Evolutionary conservation across 2,797 vertebrate genomes (phyloP), one percentile per base, ranked within the genome.

Genomic region (Propithecus deckenii): DNA sequence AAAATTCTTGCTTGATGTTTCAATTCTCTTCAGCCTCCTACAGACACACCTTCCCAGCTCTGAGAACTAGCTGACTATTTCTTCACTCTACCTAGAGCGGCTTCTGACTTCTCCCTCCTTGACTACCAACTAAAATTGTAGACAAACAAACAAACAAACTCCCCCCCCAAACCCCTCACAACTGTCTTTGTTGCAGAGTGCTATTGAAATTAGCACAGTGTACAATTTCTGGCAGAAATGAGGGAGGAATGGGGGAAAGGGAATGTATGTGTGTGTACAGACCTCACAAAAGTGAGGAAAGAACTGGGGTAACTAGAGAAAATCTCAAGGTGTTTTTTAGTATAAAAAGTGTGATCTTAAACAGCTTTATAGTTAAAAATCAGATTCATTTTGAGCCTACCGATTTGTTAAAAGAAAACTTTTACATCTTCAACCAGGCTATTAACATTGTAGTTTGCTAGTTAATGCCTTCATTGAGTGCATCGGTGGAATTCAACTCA

Each of bases 1-100:
- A 76, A 96, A 86, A 85, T 97, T 97, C 59, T 76, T 25, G 67
- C 90, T 95, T 96, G 88, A 94, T 89, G 13, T 95, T 98, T 98
- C 96, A 95, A 71, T 97, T 97, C 85, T 85, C 87, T 81, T 95
- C 74, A 88, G 46, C 72, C 41, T 96, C 72, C 81, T 79, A 69
- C 12, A 59, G 30, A 76, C 74, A 79, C 22, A 76, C 22, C 76
- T 98, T 93, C 87, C 90, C 35, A 75, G 61, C 35, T 67, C 91
- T 83, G 83, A 97, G 83, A 97, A 81, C 76, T 30, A 65, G 43
- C 50, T 20, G 32, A 95, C 28, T 32, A 79, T 80, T 95, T 96
- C 85, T 98, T 97, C n/a, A 76, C 52, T 48, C 55, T 86, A 78
- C 41, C 41, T 65, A 55, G 55, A 96, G 46, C 91, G 80, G 14